Base-by-base conservation (phyloP, 2,113 vertebrate species). In the zebrafish (Danio rerio) region DNA sequence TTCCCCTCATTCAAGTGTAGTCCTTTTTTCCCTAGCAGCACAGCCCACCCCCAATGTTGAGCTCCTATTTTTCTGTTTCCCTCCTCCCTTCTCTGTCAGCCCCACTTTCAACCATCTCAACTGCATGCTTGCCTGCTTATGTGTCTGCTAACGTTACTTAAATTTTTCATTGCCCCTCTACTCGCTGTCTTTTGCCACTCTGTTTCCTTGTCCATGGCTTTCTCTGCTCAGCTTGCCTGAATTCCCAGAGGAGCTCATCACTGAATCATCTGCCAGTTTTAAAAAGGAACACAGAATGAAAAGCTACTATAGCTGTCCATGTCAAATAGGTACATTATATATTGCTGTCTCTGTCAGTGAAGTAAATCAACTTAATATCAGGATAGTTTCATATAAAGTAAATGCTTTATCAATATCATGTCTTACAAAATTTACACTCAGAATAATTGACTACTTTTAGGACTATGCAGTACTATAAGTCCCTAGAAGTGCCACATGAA, bases 151-250 rank as follows among this genome's bases (percentile, higher is more conserved):
- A 91, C 89, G 85, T 91, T 86, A 87, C 89, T 90, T 93, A 69
- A 90, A 92, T 91, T 89, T 92, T 91, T 92, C 85, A 92, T 91
- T 18, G 75, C 73, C 88, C 88, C 86, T 69, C 87, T 90, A 89
- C 90, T 81, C 86, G 85, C 62, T 47, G 84, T 87, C 21, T 66
- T 59, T 40, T 31, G 45, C 40, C 40, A 58, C 18, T 84, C 86
- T 78, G 82, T 65, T 52, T 87, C 70, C 20, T 61, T 78, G 50
- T 55, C 79, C 9, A 8, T 43, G 50, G 61, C 45, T 12, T 42
- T 9, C 13, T 31, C 66, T 31, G 7, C 42, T 9, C 55, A 59
- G 40, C 10, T 21, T 20, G 16, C 59, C 50, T 74, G 58, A 43
- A n/a, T 80, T 40, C 49, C 63, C 47, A 45, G 10, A 80, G 63